These are phyloP conservation scores for Xiphias gladius DNA, from an alignment of 2,113 vertebrate species.

Conservation along the genomic window DNA sequence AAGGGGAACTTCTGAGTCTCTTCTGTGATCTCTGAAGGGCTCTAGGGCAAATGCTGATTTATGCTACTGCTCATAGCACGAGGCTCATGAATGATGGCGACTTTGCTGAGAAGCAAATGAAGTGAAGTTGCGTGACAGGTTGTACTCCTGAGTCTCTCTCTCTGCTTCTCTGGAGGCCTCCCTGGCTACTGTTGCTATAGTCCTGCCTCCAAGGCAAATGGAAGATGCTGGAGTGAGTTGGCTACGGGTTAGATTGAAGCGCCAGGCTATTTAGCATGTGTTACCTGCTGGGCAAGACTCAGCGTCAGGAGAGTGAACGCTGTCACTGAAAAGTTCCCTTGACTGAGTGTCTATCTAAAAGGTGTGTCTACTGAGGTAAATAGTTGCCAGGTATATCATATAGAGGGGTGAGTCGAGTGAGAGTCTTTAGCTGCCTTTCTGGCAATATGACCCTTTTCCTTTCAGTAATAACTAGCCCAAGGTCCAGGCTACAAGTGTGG, in stretches of 20 bases:
- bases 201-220: slow-evolving; percentile 57
- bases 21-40: slow-evolving; percentile 21
- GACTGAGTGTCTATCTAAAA: slow-evolving; percentile 20
- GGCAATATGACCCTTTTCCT: not conserved
- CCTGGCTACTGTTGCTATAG: slow-evolving; percentile 50
- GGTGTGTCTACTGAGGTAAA: slow-evolving; percentile 65
- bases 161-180: slow-evolving; percentile 35
- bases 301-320: slow-evolving; percentile 33
- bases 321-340: slow-evolving; percentile 11
- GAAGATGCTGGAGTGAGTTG: slow-evolving; percentile 47
- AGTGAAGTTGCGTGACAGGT: slow-evolving; percentile 22
- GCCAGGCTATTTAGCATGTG: slow-evolving; percentile 10
- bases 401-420: slow-evolving; percentile 18
- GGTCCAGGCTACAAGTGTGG: slow-evolving; percentile 12
- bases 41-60: slow-evolving; percentile 5
- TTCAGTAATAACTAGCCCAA: not conserved
- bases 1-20: slow-evolving; percentile 12
- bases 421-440: slow-evolving; percentile 7
- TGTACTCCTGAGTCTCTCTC: slow-evolving; percentile 37
- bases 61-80: slow-evolving; percentile 13
- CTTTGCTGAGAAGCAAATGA: slow-evolving; percentile 12
- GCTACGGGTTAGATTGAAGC: slow-evolving; percentile 35
- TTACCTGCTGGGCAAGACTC: slow-evolving; percentile 19
- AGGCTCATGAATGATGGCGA: slow-evolving; percentile 20
- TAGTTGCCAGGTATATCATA: slow-evolving; percentile 13